phyloP scores from a whole-genome alignment of 2,888 invertebrate species.

The Hypsopygia costalis region DNA sequence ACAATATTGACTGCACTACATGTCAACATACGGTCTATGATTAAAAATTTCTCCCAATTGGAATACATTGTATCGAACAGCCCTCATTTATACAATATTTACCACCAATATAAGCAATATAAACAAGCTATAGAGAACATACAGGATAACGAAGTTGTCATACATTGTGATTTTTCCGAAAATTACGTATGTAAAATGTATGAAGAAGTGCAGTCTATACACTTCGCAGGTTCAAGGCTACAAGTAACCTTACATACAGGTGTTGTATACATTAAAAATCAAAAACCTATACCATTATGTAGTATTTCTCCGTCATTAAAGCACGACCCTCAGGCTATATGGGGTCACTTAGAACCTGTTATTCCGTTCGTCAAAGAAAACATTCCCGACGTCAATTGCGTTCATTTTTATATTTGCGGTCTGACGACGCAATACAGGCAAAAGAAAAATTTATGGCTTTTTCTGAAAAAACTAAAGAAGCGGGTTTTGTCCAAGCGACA shows the following conservation, averaged over 20 bases:
- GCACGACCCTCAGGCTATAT: constrained; percentile 3
- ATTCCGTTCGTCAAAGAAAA: background rate
- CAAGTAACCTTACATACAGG: constrained; percentile 5
- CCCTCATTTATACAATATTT: background rate
- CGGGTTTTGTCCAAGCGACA: background rate
- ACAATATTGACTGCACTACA: too few species aligned
- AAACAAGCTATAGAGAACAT: background rate
- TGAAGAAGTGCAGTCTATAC: constrained; percentile 2
- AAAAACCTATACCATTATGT: background rate
- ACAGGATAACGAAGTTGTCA: background rate
- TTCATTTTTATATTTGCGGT: constrained; percentile 6
- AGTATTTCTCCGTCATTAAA: background rate
- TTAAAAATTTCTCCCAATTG: too few species aligned
- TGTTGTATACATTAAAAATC: background rate
- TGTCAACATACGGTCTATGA: too few species aligned
- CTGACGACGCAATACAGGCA: constrained; percentile 8
- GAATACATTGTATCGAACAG: too few species aligned
- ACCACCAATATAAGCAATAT: background rate
- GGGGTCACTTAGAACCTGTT: constrained; percentile 4
- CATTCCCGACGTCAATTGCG: background rate
- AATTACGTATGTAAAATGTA: constrained; percentile 1
- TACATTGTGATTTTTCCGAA: background rate
- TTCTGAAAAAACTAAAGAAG: background rate
- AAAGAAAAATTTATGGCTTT: constrained; percentile 1
- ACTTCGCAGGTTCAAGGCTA: constrained; percentile 1